Conservation (phyloP, 2,888 invertebrate genomes). For the Philopedon plagiatum region DNA sequence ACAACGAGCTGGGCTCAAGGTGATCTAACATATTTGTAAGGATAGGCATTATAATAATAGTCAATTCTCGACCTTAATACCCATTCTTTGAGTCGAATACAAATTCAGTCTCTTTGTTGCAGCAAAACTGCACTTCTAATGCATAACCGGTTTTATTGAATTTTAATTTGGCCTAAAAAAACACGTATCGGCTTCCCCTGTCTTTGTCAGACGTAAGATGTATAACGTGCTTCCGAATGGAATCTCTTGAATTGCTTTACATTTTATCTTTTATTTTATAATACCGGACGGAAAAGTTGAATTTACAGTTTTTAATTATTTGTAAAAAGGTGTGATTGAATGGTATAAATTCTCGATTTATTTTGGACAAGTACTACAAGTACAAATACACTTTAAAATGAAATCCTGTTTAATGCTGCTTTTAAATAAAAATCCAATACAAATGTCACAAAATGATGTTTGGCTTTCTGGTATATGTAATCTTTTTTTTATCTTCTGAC, state of each 20-base stretch:
- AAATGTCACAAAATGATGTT: too few relatives aligned
- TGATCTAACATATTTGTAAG: conserved; percentile 64
- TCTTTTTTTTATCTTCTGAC: too few relatives aligned
- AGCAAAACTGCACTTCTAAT: conserved; percentile 66
- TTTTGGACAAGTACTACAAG: too few relatives aligned
- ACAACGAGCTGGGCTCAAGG: conserved; percentile 60
- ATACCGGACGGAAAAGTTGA: background rate
- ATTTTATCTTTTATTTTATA: background rate
- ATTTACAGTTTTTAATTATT: background rate
- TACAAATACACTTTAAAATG: too few relatives aligned
- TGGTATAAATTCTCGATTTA: background rate
- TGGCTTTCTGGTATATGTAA: too few relatives aligned
- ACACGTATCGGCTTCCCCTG: conserved; percentile 60
- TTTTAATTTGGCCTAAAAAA: conserved; percentile 68
- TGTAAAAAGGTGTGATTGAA: background rate
- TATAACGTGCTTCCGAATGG: conserved; percentile 14
- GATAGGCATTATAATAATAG: conserved; percentile 58
- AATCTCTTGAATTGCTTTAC: conserved; percentile 5
- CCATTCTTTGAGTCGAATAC: conserved; percentile 64
- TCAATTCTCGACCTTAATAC: conserved; percentile 64
- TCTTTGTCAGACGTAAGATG: conserved; percentile 24
- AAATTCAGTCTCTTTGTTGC: conserved; percentile 64
- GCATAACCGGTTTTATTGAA: conserved; percentile 68
- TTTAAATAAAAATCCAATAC: too few relatives aligned
- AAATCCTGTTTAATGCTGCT: too few relatives aligned